A percentile compares a stretch with the other conserved stretches of the same genome.
Conservation (phyloP, 2,888 invertebrate genomes). For the Lissocephala sabroskyi region DNA sequence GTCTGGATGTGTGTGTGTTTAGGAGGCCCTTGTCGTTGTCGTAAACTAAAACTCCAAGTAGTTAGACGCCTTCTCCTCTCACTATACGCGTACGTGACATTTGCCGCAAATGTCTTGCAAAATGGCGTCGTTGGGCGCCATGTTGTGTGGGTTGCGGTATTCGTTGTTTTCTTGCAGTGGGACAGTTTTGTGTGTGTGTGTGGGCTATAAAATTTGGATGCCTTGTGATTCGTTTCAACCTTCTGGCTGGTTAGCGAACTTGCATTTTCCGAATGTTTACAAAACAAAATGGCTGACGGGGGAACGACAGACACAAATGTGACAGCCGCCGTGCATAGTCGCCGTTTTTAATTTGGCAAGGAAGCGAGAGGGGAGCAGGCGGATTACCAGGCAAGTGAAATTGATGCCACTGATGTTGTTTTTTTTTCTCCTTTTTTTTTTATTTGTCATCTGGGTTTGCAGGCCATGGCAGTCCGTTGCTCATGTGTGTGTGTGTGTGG, state of each 20-base stretch:
- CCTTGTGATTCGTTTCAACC: too few relatives aligned
- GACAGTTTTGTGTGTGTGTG: conserved; percentile 4
- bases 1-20: conserved; percentile 1
- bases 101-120: conserved; percentile 47
- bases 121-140: conserved; percentile 31
- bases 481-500: conserved; percentile 14
- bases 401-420: conserved; percentile 25
- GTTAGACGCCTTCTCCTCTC: background rate
- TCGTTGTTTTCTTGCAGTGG: too few relatives aligned
- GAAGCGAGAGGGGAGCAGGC: too few relatives aligned
- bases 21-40: conserved; percentile 7
- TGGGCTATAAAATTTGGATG: too few relatives aligned
- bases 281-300: conserved; percentile 30
- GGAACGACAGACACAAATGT: too few relatives aligned
- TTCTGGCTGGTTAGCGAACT: background rate
- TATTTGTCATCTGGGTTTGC: background rate
- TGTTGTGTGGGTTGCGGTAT: conserved; percentile 10
- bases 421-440: conserved; percentile 4
- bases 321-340: conserved; percentile 44
- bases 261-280: conserved; percentile 4
- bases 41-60: conserved; percentile 28
- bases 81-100: conserved; percentile 43
- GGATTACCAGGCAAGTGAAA: too few relatives aligned
- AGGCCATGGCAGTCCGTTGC: background rate
- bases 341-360: conserved; percentile 52